Evolutionary conservation across 2,113 vertebrate species (phyloP), one percentile per base, ranked within the genome.

Genomic region (Myotis brandtii): DNA sequence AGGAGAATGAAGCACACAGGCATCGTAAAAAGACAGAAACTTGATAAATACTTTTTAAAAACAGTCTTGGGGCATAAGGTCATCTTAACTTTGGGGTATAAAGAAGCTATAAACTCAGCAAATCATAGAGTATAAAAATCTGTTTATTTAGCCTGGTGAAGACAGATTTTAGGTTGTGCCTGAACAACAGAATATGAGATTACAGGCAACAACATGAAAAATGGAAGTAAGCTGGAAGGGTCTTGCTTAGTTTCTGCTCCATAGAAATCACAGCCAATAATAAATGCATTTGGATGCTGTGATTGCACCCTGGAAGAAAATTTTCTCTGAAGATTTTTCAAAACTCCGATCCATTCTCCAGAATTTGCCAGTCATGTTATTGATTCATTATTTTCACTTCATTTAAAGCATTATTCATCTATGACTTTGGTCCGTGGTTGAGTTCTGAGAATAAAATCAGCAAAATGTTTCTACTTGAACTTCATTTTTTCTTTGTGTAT

Each of bases 371-470:
- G 94, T 77, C 50, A 50, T 83, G 76, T 95, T 95, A 95, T 95
- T 95, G 96, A 96, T 96, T 88, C 90, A 96, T 97, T 95, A 91
- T 96, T 95, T 97, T 95, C 92, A 96, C 92, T 93, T 96, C 94
- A 97, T 95, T 97, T 86, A 75, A 88, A 84, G 34, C 73, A 93
- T 97, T 96, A 95, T 96, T 97, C 91, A 80, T 94, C 85, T 94
- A 37, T 79, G 90, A 91, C 90, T 97, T 83, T 52, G 70, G 86
- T 85, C 94, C 93, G 77, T 93, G 67, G 94, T 50, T 93, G 92
- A 95, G 32, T 86, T 92, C 91, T 48, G 85, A 94, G 94, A 93
- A 96, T 85, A 95, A 91, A 88, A 95, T 96, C 88, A 82, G 88
- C 88, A 95, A 91, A 97, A 95, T 0, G 17, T 79, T 97, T 86